Base-by-base conservation (phyloP, 2,797 vertebrate genomes). In the Choloepus didactylus region DNA sequence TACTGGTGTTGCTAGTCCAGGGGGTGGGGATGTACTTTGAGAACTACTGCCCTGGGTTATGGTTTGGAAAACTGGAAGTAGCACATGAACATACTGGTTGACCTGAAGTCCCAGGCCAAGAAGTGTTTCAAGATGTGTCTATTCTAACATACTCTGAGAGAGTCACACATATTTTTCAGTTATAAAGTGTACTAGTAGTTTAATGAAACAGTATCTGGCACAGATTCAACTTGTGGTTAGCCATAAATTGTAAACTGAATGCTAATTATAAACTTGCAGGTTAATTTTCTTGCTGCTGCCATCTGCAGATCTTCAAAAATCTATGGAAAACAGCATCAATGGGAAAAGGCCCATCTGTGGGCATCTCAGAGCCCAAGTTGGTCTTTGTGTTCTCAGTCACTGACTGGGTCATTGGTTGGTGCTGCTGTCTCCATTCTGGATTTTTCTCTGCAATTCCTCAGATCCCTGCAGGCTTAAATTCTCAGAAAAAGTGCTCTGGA, bases 221-320 rank as follows among this genome's bases (percentile, higher is more conserved):
- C 35, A 79, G 82, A 89, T 86, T 66, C 38, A 91, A 80, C 35
- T 49, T 83, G 67, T 83, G 62, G 9, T 72, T 91, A 91, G 51
- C 41, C 56, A 46, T 51, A 83, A 87, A 46, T 64, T 64, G 6
- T 83, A 91, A 85, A 79, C 15, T 2, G 5, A 29, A 54, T 31
- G 9, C 27, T 94, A 79, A 85, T 64, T 66, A 64, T 69, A 69
- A 91, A 75, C 0, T 59, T 38, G 8, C 0, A 23, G 79, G 44
- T 79, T 94, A 19, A 79, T 94, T 83, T 77, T 70, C 18, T 66
- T 79, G 64, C n/a, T 66, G 29, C 27, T 56, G 12, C 31, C 44
- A 29, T 62, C 3, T 73, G 31, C 31, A 35, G 51, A 81, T 54
- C 23, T 83, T 56, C 12, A 93, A 67, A 92, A 85, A 64, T 67